Base-by-base conservation (phyloP, 2,113 vertebrate species). In the Thomomys bottae region DNA sequence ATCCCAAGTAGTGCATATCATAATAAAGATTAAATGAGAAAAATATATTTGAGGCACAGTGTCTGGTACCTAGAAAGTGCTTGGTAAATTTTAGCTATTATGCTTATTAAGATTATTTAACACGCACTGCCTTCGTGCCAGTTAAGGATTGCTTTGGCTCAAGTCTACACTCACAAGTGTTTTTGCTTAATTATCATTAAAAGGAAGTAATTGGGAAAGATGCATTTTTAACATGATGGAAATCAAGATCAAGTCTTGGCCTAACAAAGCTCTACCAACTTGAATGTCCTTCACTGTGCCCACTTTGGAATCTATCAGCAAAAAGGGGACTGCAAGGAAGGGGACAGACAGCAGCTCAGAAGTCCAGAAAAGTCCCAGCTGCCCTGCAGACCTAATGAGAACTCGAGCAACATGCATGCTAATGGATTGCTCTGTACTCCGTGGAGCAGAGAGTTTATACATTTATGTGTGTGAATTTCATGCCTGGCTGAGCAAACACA, bases 131-230 rank as follows among this genome's bases (percentile, higher is more conserved):
- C 87, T 92, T 84, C 42, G 0, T 68, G 36, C 87, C 90, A 63
- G 34, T 89, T 88, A 86, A 87, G 68, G 66, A 75, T 54, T 77
- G 64, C 92, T 84, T 85, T 84, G 90, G 68, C 84, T 85, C 76
- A 73, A 87, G 81, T 82, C 88, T 86, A 4, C 36, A 61, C 40
- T 66, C 0, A 3, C 67, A 61, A 87, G 71, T 61, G 36, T 40
- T 95, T 54, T 89, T 88, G 72, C 76, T 86, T 90, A 73, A 90
- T 84, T 88, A 78, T 80, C 94, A 90, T 88, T 90, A 94, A 90
- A 90, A 86, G 49, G 67, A 84, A 87, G 68, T 80, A 66, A 95
- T 90, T 80, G 88, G 88, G 54, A 92, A 88, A 91, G 79, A 89
- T 83, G 34, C 32, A 4, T 92, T 91, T 91, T 83, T 92, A 89